Percentiles rank a stretch among this genome's conserved stretches.
Evolutionary conservation across 2,113 vertebrate species (phyloP).

Genomic region (Phycodurus eques): DNA sequence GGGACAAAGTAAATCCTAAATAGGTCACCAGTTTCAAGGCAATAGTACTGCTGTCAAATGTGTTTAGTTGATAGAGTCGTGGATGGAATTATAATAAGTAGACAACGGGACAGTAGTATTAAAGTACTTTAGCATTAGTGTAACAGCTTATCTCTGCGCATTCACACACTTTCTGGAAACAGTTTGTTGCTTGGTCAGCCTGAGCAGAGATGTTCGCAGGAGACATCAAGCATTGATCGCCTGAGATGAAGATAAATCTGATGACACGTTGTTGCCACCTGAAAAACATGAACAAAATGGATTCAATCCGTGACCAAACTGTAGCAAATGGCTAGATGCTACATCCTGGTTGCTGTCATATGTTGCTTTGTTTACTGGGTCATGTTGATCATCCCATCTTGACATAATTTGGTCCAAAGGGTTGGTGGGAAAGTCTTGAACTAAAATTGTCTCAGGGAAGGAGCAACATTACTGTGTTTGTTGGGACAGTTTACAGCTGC

Average conservation of each 20-base stretch:
- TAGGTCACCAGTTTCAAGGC: not conserved
- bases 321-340: not conserved
- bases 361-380: not conserved
- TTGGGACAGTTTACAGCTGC: too few relatives aligned
- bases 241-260: not conserved
- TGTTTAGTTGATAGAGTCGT: not conserved
- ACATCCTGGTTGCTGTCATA: not conserved
- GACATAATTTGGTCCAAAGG: too few relatives aligned
- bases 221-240: not conserved
- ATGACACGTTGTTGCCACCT: not conserved
- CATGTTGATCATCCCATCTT: too few relatives aligned
- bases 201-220: not conserved
- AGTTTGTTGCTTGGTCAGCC: not conserved
- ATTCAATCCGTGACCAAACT: not conserved
- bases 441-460: too few relatives aligned
- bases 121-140: not conserved
- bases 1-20: too few relatives aligned
- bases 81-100: not conserved
- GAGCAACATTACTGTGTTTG: too few relatives aligned
- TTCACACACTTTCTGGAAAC: not conserved
- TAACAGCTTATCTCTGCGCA: not conserved
- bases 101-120: not conserved
- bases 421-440: too few relatives aligned
- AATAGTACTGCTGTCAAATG: not conserved
- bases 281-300: not conserved